Conservation (phyloP, 2,888 invertebrate species). For the Hirudinaria manillensis region DNA sequence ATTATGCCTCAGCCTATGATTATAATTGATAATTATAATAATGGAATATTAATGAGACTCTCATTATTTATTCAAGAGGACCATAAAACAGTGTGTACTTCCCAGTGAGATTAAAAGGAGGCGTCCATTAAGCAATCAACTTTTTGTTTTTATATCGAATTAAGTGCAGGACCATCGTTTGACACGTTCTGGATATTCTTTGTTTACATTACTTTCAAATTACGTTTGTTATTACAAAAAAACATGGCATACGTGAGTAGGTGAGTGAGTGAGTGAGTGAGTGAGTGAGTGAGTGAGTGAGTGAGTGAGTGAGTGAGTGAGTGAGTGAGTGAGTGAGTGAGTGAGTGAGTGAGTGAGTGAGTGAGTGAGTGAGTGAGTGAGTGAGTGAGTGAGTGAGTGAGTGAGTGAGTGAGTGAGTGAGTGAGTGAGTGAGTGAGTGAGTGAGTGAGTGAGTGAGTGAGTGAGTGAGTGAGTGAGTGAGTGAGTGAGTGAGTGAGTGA, state of each 20-base stretch:
- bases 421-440: constrained; percentile 18
- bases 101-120: too few species aligned
- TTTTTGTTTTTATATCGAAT: not conserved
- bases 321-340: constrained; percentile 7
- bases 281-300: too few species aligned
- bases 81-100: too few species aligned
- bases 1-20: too few species aligned
- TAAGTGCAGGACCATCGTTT: not conserved
- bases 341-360: constrained; percentile 7
- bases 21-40: too few species aligned
- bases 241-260: too few species aligned
- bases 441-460: constrained; percentile 33
- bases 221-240: not conserved
- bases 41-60: not conserved
- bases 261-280: too few species aligned
- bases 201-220: not conserved
- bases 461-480: constrained; percentile 37
- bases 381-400: constrained; percentile 7
- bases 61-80: not conserved
- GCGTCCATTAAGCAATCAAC: too few species aligned
- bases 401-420: constrained; percentile 7
- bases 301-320: not conserved
- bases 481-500: constrained; percentile 37
- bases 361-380: constrained; percentile 7
- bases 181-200: not conserved